These are phyloP conservation scores for Campoplex capitator DNA, from an alignment of 2,888 invertebrate species.

Conservation along the genomic window DNA sequence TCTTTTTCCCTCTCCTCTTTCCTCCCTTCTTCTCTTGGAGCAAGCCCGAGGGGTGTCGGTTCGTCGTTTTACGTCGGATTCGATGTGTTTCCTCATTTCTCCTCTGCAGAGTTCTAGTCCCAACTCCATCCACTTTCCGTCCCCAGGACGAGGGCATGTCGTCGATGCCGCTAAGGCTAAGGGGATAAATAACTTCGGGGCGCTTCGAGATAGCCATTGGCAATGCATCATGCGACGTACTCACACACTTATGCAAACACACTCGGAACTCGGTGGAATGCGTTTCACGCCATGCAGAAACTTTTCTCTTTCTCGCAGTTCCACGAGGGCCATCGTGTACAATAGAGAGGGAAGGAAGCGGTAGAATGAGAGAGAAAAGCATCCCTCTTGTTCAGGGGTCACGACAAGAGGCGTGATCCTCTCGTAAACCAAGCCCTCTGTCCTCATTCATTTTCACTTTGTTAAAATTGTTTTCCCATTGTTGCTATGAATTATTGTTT, in stretches of 20 bases:
- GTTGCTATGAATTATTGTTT: constrained; percentile 41
- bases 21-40: constrained; percentile 6
- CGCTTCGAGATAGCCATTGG: constrained; percentile 36
- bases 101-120: background rate
- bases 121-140: constrained; percentile 7
- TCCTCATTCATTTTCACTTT: constrained; percentile 61
- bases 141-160: constrained; percentile 23
- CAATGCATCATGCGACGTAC: constrained; percentile 60
- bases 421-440: constrained; percentile 5
- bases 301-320: constrained; percentile 42
- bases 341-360: background rate
- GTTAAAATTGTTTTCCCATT: constrained; percentile 58
- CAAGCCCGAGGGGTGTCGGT: constrained; percentile 45
- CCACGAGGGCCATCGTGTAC: background rate
- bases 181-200: constrained; percentile 64
- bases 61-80: constrained; percentile 35
- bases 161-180: background rate
- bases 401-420: background rate
- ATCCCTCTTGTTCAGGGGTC: constrained; percentile 29
- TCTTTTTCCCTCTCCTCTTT: background rate
- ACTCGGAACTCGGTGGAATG: constrained; percentile 41
- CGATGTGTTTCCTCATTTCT: constrained; percentile 33
- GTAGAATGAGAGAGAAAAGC: background rate
- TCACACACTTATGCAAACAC: background rate
- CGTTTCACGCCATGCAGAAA: constrained; percentile 40